These are phyloP conservation scores for Macrotrachela quadricornifera DNA, from an alignment of 1,140 invertebrate genomes.

Conservation along the genomic window DNA sequence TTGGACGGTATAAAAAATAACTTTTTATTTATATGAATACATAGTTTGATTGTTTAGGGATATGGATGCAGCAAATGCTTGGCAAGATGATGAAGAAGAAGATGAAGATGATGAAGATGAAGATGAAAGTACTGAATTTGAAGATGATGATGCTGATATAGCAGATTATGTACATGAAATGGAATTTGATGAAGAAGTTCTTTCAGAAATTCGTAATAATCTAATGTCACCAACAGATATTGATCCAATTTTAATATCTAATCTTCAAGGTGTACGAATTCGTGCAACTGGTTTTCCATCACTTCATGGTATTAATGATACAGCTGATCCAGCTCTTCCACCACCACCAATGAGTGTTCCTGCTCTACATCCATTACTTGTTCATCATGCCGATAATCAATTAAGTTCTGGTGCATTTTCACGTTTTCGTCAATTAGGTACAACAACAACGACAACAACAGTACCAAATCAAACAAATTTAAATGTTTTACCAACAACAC, in stretches of 20 bases:
- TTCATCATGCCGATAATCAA: slow-evolving; percentile 20
- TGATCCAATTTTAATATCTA: no score
- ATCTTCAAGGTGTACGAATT: no score
- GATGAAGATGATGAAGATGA: slow-evolving; percentile 13
- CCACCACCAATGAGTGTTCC: slow-evolving; percentile 32
- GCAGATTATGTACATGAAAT: slow-evolving; percentile 10
- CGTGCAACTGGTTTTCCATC: no score
- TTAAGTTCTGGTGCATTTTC: no score
- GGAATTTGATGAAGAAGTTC: slow-evolving; percentile 1
- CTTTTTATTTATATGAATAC: slow-evolving; percentile 19
- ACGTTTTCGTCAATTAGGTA: no score
- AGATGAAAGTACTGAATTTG: slow-evolving; percentile 16
- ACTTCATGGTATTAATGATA: slow-evolving; percentile 28
- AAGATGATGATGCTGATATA: slow-evolving; percentile 9
- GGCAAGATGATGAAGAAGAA: slow-evolving; percentile 14
- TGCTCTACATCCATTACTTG: slow-evolving; percentile 30
- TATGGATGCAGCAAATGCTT: slow-evolving; percentile 37
- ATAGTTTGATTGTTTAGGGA: slow-evolving; percentile 32
- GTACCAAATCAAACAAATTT: no score
- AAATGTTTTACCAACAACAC: no score
- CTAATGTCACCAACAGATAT: no score
- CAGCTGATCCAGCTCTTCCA: slow-evolving; percentile 27
- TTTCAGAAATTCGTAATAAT: no score
- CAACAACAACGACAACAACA: no score
- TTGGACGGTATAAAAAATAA: slow-evolving; percentile 33